Conservation (phyloP, 2,888 invertebrate genomes). For the Itoplectis maculator region DNA sequence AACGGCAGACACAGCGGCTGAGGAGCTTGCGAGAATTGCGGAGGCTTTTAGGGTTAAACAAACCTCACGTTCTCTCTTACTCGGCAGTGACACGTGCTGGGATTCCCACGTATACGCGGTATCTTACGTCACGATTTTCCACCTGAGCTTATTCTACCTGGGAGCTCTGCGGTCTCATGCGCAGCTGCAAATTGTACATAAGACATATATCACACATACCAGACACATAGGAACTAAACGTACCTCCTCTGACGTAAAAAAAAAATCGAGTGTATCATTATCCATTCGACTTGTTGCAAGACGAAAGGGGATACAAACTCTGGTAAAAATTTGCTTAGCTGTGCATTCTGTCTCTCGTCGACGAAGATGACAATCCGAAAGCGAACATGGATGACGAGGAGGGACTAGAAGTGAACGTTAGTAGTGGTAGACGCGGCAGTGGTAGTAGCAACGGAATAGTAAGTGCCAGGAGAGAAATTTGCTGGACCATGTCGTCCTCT, state of each 20-base stretch:
- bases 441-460: constrained; percentile 42
- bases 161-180: constrained; percentile 6
- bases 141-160: constrained; percentile 42
- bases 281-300: constrained; percentile 55
- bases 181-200: background rate
- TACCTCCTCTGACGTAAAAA: no score
- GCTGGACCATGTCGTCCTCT: constrained; percentile 76
- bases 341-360: constrained; percentile 69
- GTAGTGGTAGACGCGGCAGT: constrained; percentile 21
- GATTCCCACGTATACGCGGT: constrained; percentile 73
- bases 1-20: background rate
- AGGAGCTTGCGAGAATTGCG: constrained; percentile 28
- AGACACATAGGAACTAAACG: background rate
- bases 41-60: constrained; percentile 76
- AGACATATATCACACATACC: background rate
- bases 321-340: constrained; percentile 71
- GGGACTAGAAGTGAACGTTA: constrained; percentile 26
- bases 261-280: constrained; percentile 35
- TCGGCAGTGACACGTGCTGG: constrained; percentile 70
- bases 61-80: constrained; percentile 74
- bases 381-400: constrained; percentile 71
- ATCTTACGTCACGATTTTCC: constrained; percentile 64
- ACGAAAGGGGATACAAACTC: constrained; percentile 42
- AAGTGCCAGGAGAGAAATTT: constrained; percentile 72
- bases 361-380: constrained; percentile 61